These are phyloP conservation scores for Psilopogon haemacephalus DNA, from an alignment of 2,113 vertebrate species.

Conservation along the genomic window DNA sequence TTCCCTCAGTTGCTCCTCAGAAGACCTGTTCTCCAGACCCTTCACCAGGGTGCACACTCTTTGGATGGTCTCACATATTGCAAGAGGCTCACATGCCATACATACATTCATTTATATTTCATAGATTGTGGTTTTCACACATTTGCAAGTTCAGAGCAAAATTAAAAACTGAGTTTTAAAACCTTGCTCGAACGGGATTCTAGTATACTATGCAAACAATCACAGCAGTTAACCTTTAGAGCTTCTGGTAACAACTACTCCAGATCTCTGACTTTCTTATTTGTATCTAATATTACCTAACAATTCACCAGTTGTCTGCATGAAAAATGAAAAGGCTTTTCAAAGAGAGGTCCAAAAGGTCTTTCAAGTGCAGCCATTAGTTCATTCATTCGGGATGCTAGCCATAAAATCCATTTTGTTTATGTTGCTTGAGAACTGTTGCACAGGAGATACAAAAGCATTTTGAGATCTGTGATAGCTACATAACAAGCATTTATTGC, in stretches of 20 bases:
- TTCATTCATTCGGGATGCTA: neutral
- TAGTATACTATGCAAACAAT: neutral
- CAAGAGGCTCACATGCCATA: neutral
- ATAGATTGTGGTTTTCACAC: neutral
- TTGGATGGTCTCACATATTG: neutral
- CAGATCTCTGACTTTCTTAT: neutral
- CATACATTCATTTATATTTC: neutral
- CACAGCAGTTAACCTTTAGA: neutral
- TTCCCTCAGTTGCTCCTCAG: no score
- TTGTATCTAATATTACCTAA: neutral
- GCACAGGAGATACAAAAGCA: constrained; percentile 14
- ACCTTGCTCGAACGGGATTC: neutral
- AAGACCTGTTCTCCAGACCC: no score
- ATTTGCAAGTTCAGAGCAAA: neutral
- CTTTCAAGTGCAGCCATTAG: neutral
- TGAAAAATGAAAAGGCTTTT: neutral
- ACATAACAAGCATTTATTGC: neutral
- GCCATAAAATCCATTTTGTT: neutral
- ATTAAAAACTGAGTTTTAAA: constrained; percentile 26
- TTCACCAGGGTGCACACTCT: neutral
- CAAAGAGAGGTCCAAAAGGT: neutral
- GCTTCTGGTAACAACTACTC: neutral
- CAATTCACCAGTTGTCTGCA: neutral
- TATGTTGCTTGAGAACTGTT: constrained; percentile 6
- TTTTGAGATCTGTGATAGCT: neutral